Conservation (phyloP, 2,888 invertebrate genomes). For the Blastobasis adustella region DNA sequence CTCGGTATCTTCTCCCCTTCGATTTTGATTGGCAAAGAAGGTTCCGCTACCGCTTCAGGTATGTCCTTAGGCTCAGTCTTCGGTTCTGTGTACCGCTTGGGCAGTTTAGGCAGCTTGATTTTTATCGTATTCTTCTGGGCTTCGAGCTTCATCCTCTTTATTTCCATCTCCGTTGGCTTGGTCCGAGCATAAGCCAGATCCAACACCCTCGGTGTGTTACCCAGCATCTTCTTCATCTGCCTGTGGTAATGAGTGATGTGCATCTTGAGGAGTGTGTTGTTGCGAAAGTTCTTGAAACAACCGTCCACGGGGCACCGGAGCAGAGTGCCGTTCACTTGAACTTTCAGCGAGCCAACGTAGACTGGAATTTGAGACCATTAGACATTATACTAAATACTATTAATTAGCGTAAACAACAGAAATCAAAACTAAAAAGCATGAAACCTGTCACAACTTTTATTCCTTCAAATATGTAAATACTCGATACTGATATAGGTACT, state of each 20-base stretch:
- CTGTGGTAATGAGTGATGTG: conserved; percentile 96
- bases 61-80: conserved; percentile 24
- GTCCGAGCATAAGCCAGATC: conserved; percentile 90
- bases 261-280: conserved; percentile 92
- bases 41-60: conserved; percentile 22
- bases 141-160: conserved; percentile 13
- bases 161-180: conserved; percentile 28
- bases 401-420: too few species aligned
- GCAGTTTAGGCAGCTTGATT: conserved; percentile 47
- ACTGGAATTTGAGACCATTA: conserved; percentile 36
- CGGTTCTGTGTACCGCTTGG: conserved; percentile 35
- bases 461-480: too few species aligned
- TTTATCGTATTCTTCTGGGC: conserved; percentile 41
- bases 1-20: conserved; percentile 22
- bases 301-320: conserved; percentile 85
- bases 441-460: too few species aligned
- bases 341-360: conserved; percentile 75
- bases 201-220: conserved; percentile 88
- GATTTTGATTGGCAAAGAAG: conserved; percentile 18
- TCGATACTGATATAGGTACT: too few species aligned
- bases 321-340: conserved; percentile 80
- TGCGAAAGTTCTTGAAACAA: conserved; percentile 92
- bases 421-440: too few species aligned
- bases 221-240: conserved; percentile 82
- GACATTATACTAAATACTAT: too few species aligned